Evolutionary conservation across 30 jellyfish, hydroid and myxozoan genomes (phyloP).

Genomic region (Euphysa ruthae): DNA sequence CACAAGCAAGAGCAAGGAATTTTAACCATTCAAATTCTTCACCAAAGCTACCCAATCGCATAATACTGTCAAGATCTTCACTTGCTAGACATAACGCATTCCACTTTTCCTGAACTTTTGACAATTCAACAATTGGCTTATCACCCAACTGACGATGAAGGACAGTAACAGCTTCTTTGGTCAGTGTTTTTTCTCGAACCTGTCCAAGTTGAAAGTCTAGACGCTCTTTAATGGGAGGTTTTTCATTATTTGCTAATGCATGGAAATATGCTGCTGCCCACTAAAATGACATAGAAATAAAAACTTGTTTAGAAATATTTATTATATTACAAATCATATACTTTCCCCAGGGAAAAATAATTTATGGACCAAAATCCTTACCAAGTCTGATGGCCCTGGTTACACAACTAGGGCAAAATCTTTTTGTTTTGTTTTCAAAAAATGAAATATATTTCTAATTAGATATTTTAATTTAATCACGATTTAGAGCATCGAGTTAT

Average conservation of each 20-base stretch:
- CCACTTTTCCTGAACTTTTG: constrained; percentile 87
- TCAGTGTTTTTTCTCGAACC: constrained; percentile 48
- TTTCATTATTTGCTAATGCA: constrained; percentile 70
- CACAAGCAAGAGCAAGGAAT: constrained; percentile 68
- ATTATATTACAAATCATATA: no score
- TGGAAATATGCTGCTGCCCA: constrained; percentile 62
- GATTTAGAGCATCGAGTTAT: no score
- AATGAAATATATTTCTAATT: no score
- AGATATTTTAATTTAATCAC: no score
- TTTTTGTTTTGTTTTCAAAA: no score
- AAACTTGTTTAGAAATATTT: no score
- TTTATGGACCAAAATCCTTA: no score
- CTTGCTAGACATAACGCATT: constrained; percentile 71
- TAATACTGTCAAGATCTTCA: constrained; percentile 30
- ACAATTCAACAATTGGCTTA: constrained; percentile 74
- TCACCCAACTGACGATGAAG: constrained; percentile 89
- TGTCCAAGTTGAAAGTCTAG: constrained; percentile 84
- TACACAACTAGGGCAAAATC: no score
- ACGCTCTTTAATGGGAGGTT: constrained; percentile 82
- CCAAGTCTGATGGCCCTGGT: no score
- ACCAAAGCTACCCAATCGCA: constrained; percentile 79
- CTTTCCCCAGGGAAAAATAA: no score
- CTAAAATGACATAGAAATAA: background rate
- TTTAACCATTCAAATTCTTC: constrained; percentile 86
- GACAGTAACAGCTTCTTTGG: constrained; percentile 82